Evolutionary conservation across 2,113 vertebrate genomes (phyloP).

Genomic region (Polypterus senegalus): DNA sequence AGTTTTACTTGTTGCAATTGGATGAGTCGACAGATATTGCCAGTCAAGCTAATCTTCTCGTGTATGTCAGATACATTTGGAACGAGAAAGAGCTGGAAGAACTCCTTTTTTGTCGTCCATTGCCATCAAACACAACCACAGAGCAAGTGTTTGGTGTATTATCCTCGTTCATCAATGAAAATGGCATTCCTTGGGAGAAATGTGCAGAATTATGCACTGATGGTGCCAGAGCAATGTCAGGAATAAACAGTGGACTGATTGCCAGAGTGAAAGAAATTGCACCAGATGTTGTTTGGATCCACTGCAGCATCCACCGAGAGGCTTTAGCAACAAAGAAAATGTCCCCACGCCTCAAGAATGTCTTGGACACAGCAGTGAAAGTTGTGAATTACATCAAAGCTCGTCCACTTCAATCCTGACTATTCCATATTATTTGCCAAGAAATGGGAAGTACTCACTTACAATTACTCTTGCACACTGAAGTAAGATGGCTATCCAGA

Average conservation of each 20-base stretch:
- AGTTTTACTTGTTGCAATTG: conserved; percentile 32
- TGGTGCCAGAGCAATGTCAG: conserved; percentile 28
- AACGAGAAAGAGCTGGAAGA: conserved; percentile 30
- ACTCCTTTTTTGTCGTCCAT: conserved; percentile 30
- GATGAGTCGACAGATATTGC: conserved; percentile 34
- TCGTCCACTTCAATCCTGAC: too few relatives aligned
- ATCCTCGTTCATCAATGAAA: conserved; percentile 33
- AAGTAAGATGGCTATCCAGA: too few relatives aligned
- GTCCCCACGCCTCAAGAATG: too few relatives aligned
- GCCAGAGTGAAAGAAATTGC: too few relatives aligned
- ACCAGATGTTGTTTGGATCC: too few relatives aligned
- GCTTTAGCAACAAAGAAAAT: too few relatives aligned
- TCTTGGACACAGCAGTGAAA: too few relatives aligned
- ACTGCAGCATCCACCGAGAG: too few relatives aligned
- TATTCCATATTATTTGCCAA: too few relatives aligned
- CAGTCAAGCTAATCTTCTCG: conserved; percentile 31
- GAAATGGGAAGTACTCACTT: too few relatives aligned
- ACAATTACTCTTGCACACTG: too few relatives aligned
- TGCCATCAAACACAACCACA: conserved; percentile 31
- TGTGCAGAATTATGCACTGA: conserved; percentile 39
- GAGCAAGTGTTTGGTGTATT: conserved; percentile 32
- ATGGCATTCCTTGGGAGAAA: conserved; percentile 31
- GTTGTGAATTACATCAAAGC: too few relatives aligned
- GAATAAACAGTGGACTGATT: conserved; percentile 31
- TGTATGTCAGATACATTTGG: conserved; percentile 31